Evolutionary conservation across 2,888 invertebrate genomes (phyloP).

Genomic region (Drosophila falleni): DNA sequence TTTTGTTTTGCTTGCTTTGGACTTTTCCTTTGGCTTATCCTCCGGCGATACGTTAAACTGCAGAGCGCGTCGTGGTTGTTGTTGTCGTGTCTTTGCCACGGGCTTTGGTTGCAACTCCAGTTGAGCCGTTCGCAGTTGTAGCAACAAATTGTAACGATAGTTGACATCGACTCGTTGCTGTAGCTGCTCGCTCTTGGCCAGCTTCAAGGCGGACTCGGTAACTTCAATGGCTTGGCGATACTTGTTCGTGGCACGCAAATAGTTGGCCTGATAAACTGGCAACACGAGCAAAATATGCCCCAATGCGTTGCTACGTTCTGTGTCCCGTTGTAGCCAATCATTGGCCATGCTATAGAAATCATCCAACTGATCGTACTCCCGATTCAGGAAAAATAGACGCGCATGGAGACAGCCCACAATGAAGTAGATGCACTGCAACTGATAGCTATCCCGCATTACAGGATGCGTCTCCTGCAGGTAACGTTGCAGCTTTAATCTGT

Average conservation of each 20-base stretch:
- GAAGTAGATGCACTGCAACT: constrained; percentile 76
- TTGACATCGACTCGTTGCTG: constrained; percentile 57
- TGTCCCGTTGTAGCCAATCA: constrained; percentile 59
- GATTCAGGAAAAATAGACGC: constrained; percentile 75
- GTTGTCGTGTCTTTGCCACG: neutral
- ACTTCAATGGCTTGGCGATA: constrained; percentile 63
- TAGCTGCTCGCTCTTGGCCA: constrained; percentile 16
- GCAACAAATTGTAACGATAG: constrained; percentile 70
- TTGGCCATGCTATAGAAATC: constrained; percentile 70
- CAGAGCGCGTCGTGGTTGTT: constrained; percentile 60
- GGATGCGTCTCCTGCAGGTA: constrained; percentile 51
- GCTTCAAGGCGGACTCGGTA: constrained; percentile 47
- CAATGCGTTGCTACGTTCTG: constrained; percentile 32
- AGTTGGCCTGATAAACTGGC: constrained; percentile 76
- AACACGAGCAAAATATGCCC: constrained; percentile 60
- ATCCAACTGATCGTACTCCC: constrained; percentile 70
- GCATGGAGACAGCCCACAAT: constrained; percentile 80
- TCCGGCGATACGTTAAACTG: constrained; percentile 68
- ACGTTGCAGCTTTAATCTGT: constrained; percentile 47
- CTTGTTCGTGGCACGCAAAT: constrained; percentile 67
- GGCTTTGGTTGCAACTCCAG: constrained; percentile 46
- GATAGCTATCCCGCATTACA: constrained; percentile 41
- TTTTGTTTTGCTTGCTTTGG: neutral
- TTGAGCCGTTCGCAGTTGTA: constrained; percentile 62
- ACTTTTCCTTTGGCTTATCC: constrained; percentile 13